These are phyloP conservation scores for Asarcornis scutulata DNA, from an alignment of 2,113 vertebrate genomes.

Conservation along the genomic window DNA sequence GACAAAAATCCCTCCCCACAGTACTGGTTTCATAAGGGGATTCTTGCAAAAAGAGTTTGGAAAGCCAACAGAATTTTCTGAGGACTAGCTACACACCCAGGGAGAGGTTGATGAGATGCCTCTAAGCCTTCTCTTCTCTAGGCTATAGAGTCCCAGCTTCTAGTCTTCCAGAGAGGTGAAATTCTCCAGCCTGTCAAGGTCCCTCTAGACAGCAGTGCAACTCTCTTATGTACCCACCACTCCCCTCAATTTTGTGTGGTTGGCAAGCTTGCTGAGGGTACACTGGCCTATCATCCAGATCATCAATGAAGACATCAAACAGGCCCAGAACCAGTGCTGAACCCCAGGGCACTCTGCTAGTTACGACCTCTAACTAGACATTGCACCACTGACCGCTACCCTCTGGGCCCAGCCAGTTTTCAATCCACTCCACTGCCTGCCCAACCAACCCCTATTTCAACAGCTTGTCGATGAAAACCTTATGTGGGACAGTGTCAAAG, in stretches of 20 bases:
- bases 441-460: not conserved
- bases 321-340: not conserved
- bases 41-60: not conserved
- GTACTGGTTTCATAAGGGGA: not conserved
- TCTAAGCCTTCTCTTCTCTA: too few relatives aligned
- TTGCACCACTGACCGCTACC: not conserved
- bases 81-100: not conserved
- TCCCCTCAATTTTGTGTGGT: too few relatives aligned
- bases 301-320: too few relatives aligned
- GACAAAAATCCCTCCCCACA: not conserved
- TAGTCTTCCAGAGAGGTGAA: too few relatives aligned
- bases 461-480: not conserved
- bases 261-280: too few relatives aligned
- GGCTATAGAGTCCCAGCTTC: too few relatives aligned
- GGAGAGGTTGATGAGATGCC: too few relatives aligned
- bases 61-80: not conserved
- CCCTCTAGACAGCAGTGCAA: too few relatives aligned
- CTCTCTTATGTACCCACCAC: too few relatives aligned
- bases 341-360: not conserved
- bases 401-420: not conserved
- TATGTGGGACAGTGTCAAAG: not conserved
- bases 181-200: too few relatives aligned
- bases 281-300: too few relatives aligned
- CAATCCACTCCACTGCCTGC: not conserved
- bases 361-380: not conserved